Conservation (phyloP, 2,888 invertebrate genomes). For the Drosophila pseudotalamancana region DNA sequence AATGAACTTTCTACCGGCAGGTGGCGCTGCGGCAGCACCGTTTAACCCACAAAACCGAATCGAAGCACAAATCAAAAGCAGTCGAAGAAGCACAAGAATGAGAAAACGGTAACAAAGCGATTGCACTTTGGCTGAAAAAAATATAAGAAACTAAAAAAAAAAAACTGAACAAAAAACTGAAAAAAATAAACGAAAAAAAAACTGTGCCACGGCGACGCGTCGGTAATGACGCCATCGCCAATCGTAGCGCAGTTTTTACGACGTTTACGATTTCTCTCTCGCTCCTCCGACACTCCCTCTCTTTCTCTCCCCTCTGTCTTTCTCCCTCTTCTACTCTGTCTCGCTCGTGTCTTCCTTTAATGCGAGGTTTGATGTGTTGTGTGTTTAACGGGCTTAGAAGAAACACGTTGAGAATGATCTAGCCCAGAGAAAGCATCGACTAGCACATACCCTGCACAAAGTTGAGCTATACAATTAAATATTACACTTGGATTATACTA, state of each 20-base stretch:
- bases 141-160: too few species aligned
- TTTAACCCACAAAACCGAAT: constrained; percentile 46
- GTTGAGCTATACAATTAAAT: too few species aligned
- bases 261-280: constrained; percentile 53
- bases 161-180: background rate
- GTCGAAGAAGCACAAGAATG: constrained; percentile 6
- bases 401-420: constrained; percentile 21
- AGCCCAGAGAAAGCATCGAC: background rate
- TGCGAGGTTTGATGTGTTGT: constrained; percentile 23
- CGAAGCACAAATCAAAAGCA: constrained; percentile 17
- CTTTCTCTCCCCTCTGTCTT: background rate
- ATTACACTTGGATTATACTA: too few species aligned
- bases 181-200: constrained; percentile 10
- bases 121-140: constrained; percentile 49
- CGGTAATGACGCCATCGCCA: constrained; percentile 68
- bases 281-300: background rate
- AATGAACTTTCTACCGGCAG: constrained; percentile 51
- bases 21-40: constrained; percentile 33
- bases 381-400: constrained; percentile 25
- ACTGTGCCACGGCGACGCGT: constrained; percentile 62
- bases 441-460: constrained; percentile 12
- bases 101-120: constrained; percentile 37
- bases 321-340: constrained; percentile 3
- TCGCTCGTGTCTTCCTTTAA: constrained; percentile 47
- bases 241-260: constrained; percentile 18